Evolutionary conservation across 2,113 vertebrate species (phyloP), one percentile per base, ranked within the genome.

Genomic region (Platichthys stellatus): DNA sequence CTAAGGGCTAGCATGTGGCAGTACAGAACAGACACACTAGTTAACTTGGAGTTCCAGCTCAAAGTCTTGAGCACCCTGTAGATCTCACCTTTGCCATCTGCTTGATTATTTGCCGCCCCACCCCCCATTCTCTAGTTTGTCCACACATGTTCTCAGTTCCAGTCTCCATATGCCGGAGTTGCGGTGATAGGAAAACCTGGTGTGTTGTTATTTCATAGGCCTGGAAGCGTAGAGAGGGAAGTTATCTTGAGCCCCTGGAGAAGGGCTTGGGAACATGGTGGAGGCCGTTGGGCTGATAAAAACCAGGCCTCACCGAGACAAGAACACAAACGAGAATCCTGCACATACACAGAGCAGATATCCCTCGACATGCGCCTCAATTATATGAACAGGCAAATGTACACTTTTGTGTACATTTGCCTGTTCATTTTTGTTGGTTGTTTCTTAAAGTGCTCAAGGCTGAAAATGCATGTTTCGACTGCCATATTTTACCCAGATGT

Each of bases 161-260:
- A 15, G 62, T 80, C 87, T 90, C 87, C 87, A 87, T 92, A 86
- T 86, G 83, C 85, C 2, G 20, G 66, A 45, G 71, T 62, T 59
- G 83, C 67, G 15, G 70, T 88, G 90, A 90, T 92, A 87, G 91
- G 63, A 89, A 90, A 93, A 92, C 85, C 92, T 88, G 89, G 82
- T 88, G 80, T 89, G 82, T 85, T 91, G 89, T 91, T 92, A 84
- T 92, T 90, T 79, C 89, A 85, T 89, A 88, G 88, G 69, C 86
- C 87, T 84, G 86, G 84, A 80, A 69, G 85, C 54, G 15, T 28
- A 74, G 72, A 78, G 90, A 80, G 80, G 85, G 85, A 85, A 87
- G 89, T 91, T 87, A 90, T 91, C 85, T 88, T 40, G 72, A 69
- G 89, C 84, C 82, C 75, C 86, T 76, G 68, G 81, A 90, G 86